These are phyloP conservation scores for Oxystoma pomonae DNA, from an alignment of 2,888 invertebrate species.

Conservation along the genomic window DNA sequence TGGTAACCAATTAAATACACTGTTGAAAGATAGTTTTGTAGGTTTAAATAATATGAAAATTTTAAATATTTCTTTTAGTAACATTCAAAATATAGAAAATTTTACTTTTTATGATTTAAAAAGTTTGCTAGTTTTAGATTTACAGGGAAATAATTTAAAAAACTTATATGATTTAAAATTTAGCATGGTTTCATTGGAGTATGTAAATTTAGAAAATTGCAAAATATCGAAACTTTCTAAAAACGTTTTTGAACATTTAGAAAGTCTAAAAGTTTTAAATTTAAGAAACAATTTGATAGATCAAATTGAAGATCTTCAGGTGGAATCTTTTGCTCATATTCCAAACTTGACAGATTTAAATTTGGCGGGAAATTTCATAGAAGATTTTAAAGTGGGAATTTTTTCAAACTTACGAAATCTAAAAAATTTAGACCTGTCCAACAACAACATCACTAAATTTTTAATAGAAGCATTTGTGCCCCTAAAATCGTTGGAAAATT, in stretches of 20 bases:
- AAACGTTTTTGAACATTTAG: conserved; percentile 1
- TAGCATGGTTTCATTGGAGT: not conserved
- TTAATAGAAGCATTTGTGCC: not conserved
- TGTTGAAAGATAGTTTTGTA: conserved; percentile 2
- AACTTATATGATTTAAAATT: not conserved
- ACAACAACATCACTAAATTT: not conserved
- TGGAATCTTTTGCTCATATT: not conserved
- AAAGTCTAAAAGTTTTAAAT: conserved; percentile 3
- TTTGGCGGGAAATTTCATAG: not conserved
- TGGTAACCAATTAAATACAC: not conserved
- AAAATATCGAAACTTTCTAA: not conserved
- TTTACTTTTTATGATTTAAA: not conserved
- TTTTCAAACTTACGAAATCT: not conserved
- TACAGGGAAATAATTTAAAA: not conserved
- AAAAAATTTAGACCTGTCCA: not conserved
- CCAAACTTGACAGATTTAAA: not conserved
- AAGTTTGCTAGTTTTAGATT: not conserved
- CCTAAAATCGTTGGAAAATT: not conserved
- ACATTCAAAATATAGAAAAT: not conserved
- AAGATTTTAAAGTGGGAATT: not conserved
- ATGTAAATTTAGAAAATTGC: conserved; percentile 7
- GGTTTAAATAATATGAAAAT: not conserved
- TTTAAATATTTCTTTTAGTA: not conserved
- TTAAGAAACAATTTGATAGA: conserved; percentile 2
- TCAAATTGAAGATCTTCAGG: not conserved